Evolutionary conservation across 2,797 vertebrate species (phyloP).

Genomic region (Macrochelys suwanniensis): DNA sequence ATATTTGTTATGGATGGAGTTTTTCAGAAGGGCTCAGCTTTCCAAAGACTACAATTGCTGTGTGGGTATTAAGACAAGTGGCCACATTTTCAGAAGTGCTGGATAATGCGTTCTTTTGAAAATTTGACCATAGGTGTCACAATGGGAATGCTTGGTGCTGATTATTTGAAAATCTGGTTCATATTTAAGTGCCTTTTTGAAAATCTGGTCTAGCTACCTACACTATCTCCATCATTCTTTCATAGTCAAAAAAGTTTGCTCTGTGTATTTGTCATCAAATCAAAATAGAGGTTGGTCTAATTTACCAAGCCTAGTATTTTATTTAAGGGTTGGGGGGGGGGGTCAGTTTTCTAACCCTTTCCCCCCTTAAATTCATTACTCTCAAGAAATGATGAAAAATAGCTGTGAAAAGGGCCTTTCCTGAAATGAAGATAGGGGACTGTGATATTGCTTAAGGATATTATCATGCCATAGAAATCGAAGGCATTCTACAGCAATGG

Average conservation of each 20-base stretch:
- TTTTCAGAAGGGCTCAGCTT: background rate
- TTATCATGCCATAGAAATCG: constrained; percentile 31
- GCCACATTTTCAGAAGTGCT: background rate
- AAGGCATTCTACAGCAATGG: constrained; percentile 34
- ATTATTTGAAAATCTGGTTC: background rate
- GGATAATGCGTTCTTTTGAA: rapidly evolving
- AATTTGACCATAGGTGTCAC: background rate
- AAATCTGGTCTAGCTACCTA: background rate
- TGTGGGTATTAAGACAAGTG: background rate
- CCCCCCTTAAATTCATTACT: constrained; percentile 63
- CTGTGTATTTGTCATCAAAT: constrained; percentile 35
- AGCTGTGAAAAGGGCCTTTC: constrained; percentile 43
- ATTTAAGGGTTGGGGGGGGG: constrained; percentile 20
- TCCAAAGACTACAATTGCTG: background rate
- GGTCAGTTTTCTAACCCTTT: constrained; percentile 26
- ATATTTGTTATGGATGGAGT: background rate
- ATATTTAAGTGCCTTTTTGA: background rate
- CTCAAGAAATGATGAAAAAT: constrained; percentile 42
- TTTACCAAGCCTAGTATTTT: constrained; percentile 35
- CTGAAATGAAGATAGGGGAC: constrained; percentile 38
- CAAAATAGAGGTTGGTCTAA: constrained; percentile 27
- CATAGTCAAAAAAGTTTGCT: background rate
- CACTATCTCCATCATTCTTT: background rate
- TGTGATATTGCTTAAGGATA: constrained; percentile 37
- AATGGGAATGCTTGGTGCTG: background rate